Evolutionary conservation across 2,797 vertebrate genomes (phyloP).

Genomic region (Argya squamiceps): DNA sequence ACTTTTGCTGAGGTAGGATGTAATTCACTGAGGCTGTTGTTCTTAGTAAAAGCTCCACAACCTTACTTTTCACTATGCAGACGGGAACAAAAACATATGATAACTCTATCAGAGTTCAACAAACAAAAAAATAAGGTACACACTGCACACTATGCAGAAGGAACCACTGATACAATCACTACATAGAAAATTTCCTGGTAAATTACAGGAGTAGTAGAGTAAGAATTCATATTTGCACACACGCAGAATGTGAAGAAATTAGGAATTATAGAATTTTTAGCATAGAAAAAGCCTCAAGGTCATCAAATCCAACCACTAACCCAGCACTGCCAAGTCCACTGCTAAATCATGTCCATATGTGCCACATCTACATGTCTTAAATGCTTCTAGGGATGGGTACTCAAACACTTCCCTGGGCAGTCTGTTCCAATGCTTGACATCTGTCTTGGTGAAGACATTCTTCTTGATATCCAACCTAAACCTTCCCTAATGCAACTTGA

Average conservation of each 20-base stretch:
- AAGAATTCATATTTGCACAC: background rate
- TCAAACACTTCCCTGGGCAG: background rate
- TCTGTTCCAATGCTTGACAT: background rate
- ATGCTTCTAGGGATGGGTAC: background rate
- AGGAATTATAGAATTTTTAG: background rate
- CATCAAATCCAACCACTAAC: background rate
- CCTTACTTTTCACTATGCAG: background rate
- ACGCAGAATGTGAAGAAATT: background rate
- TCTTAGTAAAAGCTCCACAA: background rate
- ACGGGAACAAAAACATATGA: background rate
- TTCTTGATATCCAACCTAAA: background rate
- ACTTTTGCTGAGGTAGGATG: background rate
- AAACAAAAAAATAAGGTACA: background rate
- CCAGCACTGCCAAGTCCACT: accelerated
- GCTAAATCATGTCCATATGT: background rate
- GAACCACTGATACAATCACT: background rate
- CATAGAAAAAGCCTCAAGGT: background rate
- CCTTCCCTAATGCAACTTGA: background rate
- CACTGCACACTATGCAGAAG: background rate
- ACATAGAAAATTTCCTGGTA: background rate
- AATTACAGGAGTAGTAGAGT: background rate
- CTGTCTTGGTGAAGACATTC: background rate
- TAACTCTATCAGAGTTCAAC: background rate
- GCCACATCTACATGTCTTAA: background rate
- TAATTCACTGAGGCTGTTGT: background rate